Evolutionary conservation across 2,113 vertebrate genomes (phyloP).

Genomic region (Megaceryle maxima): DNA sequence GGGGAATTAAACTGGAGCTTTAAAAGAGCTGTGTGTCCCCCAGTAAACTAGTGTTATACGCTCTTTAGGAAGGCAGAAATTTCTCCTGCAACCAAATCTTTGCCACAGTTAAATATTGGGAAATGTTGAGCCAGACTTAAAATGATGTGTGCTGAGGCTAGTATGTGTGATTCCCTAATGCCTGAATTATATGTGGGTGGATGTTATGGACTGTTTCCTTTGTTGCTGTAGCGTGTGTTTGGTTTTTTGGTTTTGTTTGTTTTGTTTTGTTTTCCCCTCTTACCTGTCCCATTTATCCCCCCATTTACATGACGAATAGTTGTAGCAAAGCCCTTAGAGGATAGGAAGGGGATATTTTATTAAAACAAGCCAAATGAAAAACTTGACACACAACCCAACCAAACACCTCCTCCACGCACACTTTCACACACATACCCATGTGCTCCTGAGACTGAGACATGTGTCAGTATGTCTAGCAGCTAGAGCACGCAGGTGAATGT

Average conservation of each 20-base stretch:
- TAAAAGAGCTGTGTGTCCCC: neutral
- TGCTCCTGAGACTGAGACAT: neutral
- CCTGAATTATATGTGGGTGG: neutral
- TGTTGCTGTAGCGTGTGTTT: neutral
- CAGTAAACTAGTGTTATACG: neutral
- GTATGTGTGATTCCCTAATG: neutral
- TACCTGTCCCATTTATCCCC: neutral
- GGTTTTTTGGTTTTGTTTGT: no score
- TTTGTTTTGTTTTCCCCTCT: neutral
- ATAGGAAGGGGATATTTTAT: neutral
- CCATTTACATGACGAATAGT: accelerated
- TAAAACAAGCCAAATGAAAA: neutral
- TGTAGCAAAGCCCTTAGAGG: neutral
- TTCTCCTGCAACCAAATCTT: neutral
- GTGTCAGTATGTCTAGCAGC: neutral
- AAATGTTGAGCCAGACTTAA: neutral
- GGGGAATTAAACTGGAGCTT: neutral
- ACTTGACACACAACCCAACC: no score
- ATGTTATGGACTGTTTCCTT: neutral
- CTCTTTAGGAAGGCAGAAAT: neutral
- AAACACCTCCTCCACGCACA: accelerated
- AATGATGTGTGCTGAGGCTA: neutral
- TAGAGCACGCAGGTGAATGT: neutral
- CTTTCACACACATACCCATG: accelerated
- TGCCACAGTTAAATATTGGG: neutral